These are phyloP conservation scores for Clarias pachynema DNA, from an alignment of 2,797 vertebrate species.

Conservation along the genomic window DNA sequence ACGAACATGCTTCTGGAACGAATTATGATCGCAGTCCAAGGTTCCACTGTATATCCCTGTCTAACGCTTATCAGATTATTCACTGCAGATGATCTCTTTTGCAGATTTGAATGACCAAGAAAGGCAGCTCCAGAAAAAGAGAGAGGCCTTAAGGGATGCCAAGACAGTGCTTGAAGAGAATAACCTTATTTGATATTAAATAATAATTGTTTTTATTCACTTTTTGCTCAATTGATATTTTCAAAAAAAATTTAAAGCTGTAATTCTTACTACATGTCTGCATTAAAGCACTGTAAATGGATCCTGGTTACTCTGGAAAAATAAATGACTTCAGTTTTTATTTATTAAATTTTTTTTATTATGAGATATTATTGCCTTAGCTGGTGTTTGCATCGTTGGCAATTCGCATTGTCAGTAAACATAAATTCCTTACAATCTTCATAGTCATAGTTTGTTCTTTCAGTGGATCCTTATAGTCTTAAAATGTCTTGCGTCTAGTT, in stretches of 20 bases:
- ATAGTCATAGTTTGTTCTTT: too few relatives aligned
- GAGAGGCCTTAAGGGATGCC: slow-evolving; percentile 59
- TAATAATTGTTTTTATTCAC: neutral
- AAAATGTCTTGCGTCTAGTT: too few relatives aligned
- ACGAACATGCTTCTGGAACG: too few relatives aligned
- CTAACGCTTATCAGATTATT: neutral
- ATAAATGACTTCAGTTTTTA: too few relatives aligned
- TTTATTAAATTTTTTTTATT: neutral
- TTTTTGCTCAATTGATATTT: neutral
- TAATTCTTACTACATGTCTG: neutral
- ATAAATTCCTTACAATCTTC: neutral
- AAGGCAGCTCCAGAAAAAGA: slow-evolving; percentile 56
- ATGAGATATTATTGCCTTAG: neutral
- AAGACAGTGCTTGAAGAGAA: slow-evolving; percentile 49
- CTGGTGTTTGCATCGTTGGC: neutral
- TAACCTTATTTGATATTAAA: neutral
- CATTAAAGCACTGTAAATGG: neutral
- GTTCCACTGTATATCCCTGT: neutral
- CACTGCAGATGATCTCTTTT: slow-evolving; percentile 17
- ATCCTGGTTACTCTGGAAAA: neutral
- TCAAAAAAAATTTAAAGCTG: neutral
- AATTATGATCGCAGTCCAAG: too few relatives aligned
- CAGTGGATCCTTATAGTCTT: too few relatives aligned
- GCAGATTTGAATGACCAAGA: slow-evolving; percentile 68
- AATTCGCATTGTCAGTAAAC: neutral